Evolutionary conservation across 2,888 invertebrate species (phyloP).

Genomic region (Lasiommata megera): DNA sequence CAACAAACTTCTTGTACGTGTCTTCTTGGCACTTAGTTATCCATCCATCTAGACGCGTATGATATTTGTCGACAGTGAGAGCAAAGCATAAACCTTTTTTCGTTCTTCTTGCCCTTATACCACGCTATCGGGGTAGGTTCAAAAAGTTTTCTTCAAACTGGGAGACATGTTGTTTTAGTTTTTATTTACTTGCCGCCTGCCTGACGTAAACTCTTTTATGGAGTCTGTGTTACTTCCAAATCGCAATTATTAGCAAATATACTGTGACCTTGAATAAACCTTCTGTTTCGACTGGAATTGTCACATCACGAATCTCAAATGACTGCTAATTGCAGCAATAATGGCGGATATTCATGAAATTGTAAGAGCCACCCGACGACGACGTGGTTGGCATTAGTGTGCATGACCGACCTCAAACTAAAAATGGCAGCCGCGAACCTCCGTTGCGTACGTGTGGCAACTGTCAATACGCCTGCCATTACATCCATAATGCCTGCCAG

Average conservation of each 20-base stretch:
- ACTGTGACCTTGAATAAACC: constrained; percentile 1
- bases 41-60: too few species aligned
- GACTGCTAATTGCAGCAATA: constrained; percentile 49
- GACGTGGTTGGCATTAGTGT: constrained; percentile 54
- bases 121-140: too few species aligned
- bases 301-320: constrained; percentile 31
- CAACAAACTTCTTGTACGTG: too few species aligned
- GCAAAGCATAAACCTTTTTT: too few species aligned
- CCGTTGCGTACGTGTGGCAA: constrained; percentile 30
- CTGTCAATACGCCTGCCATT: constrained; percentile 29
- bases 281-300: constrained; percentile 15
- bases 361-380: constrained; percentile 41
- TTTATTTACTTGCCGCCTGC: too few species aligned
- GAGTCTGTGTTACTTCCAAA: too few species aligned
- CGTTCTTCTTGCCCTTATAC: too few species aligned
- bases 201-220: too few species aligned
- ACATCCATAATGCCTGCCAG: constrained; percentile 10
- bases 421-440: constrained; percentile 37
- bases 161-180: too few species aligned
- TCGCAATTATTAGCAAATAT: neutral
- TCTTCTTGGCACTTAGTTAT: too few species aligned
- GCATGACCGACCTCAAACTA: constrained; percentile 28
- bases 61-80: too few species aligned
- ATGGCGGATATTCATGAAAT: constrained; percentile 44
- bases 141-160: too few species aligned